Evolutionary conservation across 1,140 invertebrate species (phyloP), one percentile per base, ranked within the genome.

Genomic region (Antheraea pernyi): DNA sequence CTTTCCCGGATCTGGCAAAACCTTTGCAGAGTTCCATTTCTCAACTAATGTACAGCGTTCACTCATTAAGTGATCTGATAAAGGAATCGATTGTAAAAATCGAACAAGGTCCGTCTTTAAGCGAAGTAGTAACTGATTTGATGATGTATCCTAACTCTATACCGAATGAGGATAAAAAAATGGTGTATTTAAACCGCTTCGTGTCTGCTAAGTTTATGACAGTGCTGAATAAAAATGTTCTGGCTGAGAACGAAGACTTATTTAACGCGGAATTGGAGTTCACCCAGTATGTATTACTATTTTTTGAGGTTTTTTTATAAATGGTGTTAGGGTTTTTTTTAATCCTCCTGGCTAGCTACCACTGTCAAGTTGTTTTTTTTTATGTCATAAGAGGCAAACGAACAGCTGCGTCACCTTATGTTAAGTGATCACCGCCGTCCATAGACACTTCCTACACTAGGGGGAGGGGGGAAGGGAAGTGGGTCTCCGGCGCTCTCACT

Each of bases 1-100:
- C 92, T 16, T 96, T 95, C 81, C 95, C 95, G 0, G 96, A 97
- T 80, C 89, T 97, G 18, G 92, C 95, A 0, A 89, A 94, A 58
- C 95, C 95, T 2, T 80, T 96, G 16, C 83, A 95, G 9, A 84
- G 86, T 66, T 94, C 94, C 0, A 67, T 96, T 7, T 91, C 93
- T 1, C 94, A 96, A 85, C 93, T 96, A 68, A 87, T 92, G 36
- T 93, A 94, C 65, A 95, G 94, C 11, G 81, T 95, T 36, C 89
- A 88, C 19, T 80, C 93, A 42, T 71, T 95, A 22, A 92, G 89
- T 8, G 91, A 91, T 69, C 84, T 85, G 53, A 78, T 81, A 19
- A 83, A 77, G 74, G 93, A 92, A 82, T 59, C 88, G 46, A 75
- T 93, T 3, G 74, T 79, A 0, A 90, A 91, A 75, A 73, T 86